Base-by-base conservation (phyloP, 2,113 vertebrate species). In the Sebastes fasciatus region DNA sequence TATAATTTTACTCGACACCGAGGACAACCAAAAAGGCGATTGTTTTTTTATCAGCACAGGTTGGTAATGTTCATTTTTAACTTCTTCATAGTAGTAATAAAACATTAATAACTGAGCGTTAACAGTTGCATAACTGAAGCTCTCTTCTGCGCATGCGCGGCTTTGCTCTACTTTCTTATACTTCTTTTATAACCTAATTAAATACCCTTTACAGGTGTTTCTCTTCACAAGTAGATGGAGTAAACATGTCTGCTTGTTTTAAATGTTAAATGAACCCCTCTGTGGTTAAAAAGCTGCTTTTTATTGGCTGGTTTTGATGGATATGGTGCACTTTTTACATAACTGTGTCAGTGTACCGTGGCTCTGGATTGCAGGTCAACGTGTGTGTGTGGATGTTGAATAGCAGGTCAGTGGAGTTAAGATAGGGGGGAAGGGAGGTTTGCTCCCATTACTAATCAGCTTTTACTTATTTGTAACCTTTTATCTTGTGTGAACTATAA, bases 321-420 rank as follows among this genome's bases (percentile, higher is more conserved):
- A 40, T 51, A 48, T 19, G 0, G 45, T 42, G 34, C 4, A 90
- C 83, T 93, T 95, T 34, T 95, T 94, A 95, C 91, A 92, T 94
- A 95, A 94, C 92, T 95, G 93, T 94, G 94, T 95, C 95, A 95
- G 92, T 95, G 87, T 94, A 94, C 90, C 92, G 91, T 94, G 91
- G 0, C 92, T 46, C 69, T 80, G 85, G 91, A 94, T 94, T 89
- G 91, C 94, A 93, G 94, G 95, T 95, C 94, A 95, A 92, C 92
- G 88, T 93, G 92, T 92, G 86, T 80, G 83, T 51, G 86, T 63
- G 63, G 40, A 83, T 88, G 88, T 48, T 81, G 75, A 78, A 90
- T 91, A 92, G 85, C 91, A 92, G 92, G 92, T 94, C 93, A 91
- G 61, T 91, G 74, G 65, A 80, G 86, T 43, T 46, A 34, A 43